phyloP scores from a whole-genome alignment of 1,140 invertebrate genomes.

The Drosophila bipectinata region DNA sequence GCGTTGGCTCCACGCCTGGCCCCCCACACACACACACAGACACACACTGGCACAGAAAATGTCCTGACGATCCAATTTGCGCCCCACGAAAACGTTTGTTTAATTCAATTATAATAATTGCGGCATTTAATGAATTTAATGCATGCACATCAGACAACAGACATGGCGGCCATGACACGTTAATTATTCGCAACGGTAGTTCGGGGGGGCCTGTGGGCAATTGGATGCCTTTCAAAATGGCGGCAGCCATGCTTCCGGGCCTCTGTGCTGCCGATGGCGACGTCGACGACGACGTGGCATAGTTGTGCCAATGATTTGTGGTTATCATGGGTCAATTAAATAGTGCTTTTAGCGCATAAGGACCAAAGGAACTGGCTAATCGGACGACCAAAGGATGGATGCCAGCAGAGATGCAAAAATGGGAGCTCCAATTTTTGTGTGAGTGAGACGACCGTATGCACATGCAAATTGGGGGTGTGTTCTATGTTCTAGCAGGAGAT shows the following conservation, averaged over 20 bases:
- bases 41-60: not conserved
- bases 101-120: conserved; percentile 84
- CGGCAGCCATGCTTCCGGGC: conserved; percentile 5
- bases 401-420: conserved; percentile 28
- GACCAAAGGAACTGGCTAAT: conserved; percentile 30
- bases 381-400: conserved; percentile 21
- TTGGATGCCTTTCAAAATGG: conserved; percentile 24
- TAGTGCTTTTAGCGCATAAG: conserved; percentile 22
- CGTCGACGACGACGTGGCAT: conserved; percentile 17
- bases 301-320: conserved; percentile 67
- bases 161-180: conserved; percentile 80
- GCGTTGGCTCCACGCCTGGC: conserved; percentile 19
- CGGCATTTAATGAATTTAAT: conserved; percentile 83
- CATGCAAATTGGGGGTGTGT: conserved; percentile 78
- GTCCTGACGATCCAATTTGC: conserved; percentile 10
- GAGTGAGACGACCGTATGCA: conserved; percentile 65
- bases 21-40: not conserved
- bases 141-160: conserved; percentile 62
- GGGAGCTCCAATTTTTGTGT: conserved; percentile 20
- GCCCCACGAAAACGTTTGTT: conserved; percentile 53
- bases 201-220: not conserved
- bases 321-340: conserved; percentile 66
- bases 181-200: conserved; percentile 64
- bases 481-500: conserved; percentile 18
- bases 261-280: not conserved